A percentile compares a stretch with the other conserved stretches of the same genome.
These are phyloP conservation scores for Charaxes varanes DNA, from an alignment of 1,140 invertebrate species.

Conservation along the genomic window DNA sequence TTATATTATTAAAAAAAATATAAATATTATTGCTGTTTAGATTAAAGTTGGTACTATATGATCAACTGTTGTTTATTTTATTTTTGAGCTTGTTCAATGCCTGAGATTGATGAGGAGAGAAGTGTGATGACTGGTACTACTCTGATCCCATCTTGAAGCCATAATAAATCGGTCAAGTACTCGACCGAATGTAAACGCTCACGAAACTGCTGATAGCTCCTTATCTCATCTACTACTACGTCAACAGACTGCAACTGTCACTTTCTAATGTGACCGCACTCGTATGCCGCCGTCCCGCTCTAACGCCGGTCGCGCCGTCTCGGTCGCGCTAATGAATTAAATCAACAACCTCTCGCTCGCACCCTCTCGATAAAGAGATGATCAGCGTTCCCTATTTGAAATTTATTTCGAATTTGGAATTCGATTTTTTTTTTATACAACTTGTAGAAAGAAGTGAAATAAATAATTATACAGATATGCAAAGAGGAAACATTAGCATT, in stretches of 20 bases:
- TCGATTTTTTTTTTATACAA: conserved; percentile 33
- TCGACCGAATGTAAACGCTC: conserved; percentile 39
- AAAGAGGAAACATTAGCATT: too few relatives aligned
- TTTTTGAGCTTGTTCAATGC: too few relatives aligned
- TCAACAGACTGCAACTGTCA: conserved; percentile 55
- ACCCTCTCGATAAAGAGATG: conserved; percentile 55
- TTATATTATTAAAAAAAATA: too few relatives aligned
- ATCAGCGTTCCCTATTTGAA: conserved; percentile 62
- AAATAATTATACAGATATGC: too few relatives aligned
- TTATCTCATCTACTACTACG: conserved; percentile 71
- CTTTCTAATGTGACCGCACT: conserved; percentile 26
- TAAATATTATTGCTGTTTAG: too few relatives aligned
- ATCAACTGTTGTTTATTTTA: too few relatives aligned
- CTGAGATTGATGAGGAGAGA: too few relatives aligned
- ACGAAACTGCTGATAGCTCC: conserved; percentile 60
- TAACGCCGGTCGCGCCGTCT: conserved; percentile 36
- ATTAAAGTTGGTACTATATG: too few relatives aligned
- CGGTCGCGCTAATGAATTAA: conserved; percentile 64
- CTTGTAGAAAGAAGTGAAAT: too few relatives aligned
- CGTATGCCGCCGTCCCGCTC: conserved; percentile 28
- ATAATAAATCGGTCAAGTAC: conserved; percentile 17
- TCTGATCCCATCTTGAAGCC: background rate
- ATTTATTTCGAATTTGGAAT: conserved; percentile 62
- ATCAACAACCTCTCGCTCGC: conserved; percentile 62
- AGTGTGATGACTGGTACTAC: too few relatives aligned